Evolutionary conservation across 2,797 vertebrate species (phyloP), one percentile per base, ranked within the genome.

Genomic region (Gymnodraco acuticeps): DNA sequence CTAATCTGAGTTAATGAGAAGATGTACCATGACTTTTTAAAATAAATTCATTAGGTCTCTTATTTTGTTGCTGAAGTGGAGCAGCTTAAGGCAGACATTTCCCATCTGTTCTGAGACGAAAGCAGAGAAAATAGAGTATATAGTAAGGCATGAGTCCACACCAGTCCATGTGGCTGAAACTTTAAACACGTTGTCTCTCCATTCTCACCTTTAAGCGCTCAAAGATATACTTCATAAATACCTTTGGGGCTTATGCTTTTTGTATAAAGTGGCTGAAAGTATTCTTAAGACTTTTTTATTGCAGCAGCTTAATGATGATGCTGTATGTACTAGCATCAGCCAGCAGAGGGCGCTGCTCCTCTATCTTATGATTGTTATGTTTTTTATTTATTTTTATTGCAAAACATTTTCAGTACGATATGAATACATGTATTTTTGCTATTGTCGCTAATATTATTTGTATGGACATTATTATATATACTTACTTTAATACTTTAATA

Each of bases 31-130:
- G 27, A 27, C 27, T 27, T 27, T 27, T 27, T 5, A 1, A 27
- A 27, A 27, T 19, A 64, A 51, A 69, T 69, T 73, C 23, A 46
- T 4, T n/a, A 50, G 19, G 5, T 19, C 17, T 73, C 33, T 12
- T 19, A 2, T 47, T 64, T 48, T 33, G 61, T 43, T 53, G 10
- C 63, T 38, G 31, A 95, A 86, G 92, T 93, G 15, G 94, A 91
- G 91, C 95, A 94, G 82, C 56, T 55, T 10, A 3, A 55, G 17
- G 45, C 94, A 95, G 70, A 83, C 89, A 96, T 93, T 91, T 94
- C 83, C 84, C 91, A 48, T 62, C 95, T 89, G 95, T 95, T 64
- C 33, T 54, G 63, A 74, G 38, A 20, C 53, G 42, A 50, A 38
- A 54, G 45, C 17, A 53, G 23, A 31, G 10, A 67, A 53, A 12